Evolutionary conservation across 2,888 invertebrate genomes (phyloP), one percentile per base, ranked within the genome.

Genomic region (Halictus ligatus): DNA sequence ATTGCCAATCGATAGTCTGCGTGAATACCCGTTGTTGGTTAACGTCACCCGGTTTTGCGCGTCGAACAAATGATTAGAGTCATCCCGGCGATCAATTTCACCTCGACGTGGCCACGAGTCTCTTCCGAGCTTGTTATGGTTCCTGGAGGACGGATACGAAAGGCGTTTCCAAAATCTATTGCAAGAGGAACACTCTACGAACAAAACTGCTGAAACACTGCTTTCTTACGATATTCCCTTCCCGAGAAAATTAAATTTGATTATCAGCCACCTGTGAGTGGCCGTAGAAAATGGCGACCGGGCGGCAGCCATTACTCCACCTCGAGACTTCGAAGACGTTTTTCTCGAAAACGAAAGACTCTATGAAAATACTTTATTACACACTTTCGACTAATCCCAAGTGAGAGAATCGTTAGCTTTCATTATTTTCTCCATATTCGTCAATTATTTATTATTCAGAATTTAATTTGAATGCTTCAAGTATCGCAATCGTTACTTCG

Each of bases 41-140:
- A n/a, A 58, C 72, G 77, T 73, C 78, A 85, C 81, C 87, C 89
- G 81, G 72, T 87, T 81, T 78, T 85, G 78, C 85, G 71, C 80
- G 50, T 43, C 50, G 25, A 54, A 75, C 29, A 7, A 71, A 43
- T 71, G 71, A n/a, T 64, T 43, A 67, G 71, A 71, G 71, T 43
- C n/a, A 43, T 71, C 13, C 71, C 43, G 43, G 43, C n/a, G 71
- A 43, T 71, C 43, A 15, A 43, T 71, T 71, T 43, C 71, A 7
- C 13, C n/a, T n/a, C 7, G 13, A 54, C 25, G 67, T 48, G 29
- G 35, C 46, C 25, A n/a, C 21, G 46, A 72, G 48, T 73, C 29
- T 48, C 13, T 50, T 29, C 13, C 73, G 73, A 40, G 25, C n/a
- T 72, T 72, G n/a, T 25, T 21, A 54, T 35, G 35, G 50, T 54